These are phyloP conservation scores for Shinisaurus crocodilurus DNA, from an alignment of 2,113 vertebrate species.

Conservation along the genomic window DNA sequence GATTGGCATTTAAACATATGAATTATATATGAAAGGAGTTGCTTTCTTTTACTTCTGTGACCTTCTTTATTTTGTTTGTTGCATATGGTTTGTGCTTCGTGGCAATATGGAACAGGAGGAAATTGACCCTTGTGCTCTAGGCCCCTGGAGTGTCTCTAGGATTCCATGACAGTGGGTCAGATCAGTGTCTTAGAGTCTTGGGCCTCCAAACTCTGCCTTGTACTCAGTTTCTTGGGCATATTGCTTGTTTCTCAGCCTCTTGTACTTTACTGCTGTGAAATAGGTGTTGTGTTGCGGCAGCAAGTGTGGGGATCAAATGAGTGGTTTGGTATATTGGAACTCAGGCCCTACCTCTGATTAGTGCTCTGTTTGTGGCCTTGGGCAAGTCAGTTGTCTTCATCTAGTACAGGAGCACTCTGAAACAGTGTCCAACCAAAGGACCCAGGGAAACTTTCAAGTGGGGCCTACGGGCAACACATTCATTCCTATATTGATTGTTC, in stretches of 20 bases:
- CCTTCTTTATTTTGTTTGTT: conserved; percentile 40
- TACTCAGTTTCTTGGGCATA: background rate
- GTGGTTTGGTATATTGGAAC: background rate
- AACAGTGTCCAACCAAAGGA: background rate
- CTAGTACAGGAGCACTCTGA: background rate
- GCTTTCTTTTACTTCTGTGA: conserved; percentile 44
- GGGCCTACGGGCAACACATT: background rate
- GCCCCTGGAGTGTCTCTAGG: conserved; percentile 32
- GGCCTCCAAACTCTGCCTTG: background rate
- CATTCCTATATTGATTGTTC: background rate
- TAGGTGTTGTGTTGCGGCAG: background rate
- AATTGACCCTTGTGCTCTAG: conserved; percentile 22
- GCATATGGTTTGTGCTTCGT: background rate
- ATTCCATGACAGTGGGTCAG: background rate
- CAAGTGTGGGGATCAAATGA: background rate
- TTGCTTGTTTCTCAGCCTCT: background rate
- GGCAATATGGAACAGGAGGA: conserved; percentile 39
- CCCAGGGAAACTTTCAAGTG: background rate
- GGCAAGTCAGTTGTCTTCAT: background rate
- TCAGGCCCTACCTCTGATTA: background rate
- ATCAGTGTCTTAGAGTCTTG: background rate
- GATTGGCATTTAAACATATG: conserved; percentile 38
- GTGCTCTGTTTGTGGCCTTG: background rate
- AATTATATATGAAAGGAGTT: conserved; percentile 44
- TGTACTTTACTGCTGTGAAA: background rate